Conservation (phyloP, 2,113 vertebrate genomes). For the Bambusicola thoracicus region DNA sequence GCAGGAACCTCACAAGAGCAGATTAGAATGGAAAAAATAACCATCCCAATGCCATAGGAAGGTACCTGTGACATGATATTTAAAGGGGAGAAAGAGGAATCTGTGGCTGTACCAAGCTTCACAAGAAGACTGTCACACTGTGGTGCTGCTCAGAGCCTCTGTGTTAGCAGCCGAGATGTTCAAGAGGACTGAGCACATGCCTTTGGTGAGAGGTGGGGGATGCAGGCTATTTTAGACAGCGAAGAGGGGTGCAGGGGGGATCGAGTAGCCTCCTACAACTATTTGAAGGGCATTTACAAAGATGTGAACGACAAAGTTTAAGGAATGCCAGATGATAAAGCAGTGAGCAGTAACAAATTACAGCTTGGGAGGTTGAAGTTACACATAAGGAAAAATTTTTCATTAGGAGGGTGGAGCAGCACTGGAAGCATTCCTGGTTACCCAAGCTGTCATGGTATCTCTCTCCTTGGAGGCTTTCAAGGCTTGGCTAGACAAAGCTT, state of each 20-base stretch:
- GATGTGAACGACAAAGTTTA: not conserved
- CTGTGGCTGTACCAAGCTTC: not conserved
- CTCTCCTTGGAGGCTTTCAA: conserved; percentile 39
- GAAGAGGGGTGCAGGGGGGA: not conserved
- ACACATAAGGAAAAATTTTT: not conserved
- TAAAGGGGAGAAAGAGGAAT: not conserved
- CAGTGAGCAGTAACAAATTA: not conserved
- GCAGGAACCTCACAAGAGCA: too few species aligned
- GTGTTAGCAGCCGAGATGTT: not conserved
- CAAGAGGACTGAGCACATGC: accelerated
- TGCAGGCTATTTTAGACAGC: not conserved
- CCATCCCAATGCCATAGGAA: not conserved
- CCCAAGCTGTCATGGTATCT: conserved; percentile 6
- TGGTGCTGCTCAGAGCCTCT: not conserved
- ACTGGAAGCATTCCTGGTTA: conserved; percentile 50
- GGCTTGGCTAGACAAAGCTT: conserved; percentile 44
- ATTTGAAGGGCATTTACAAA: not conserved
- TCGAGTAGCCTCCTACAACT: not conserved
- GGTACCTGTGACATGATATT: not conserved
- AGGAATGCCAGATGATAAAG: not conserved
- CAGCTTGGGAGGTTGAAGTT: conserved; percentile 24
- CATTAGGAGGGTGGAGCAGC: not conserved
- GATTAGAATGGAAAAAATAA: too few species aligned
- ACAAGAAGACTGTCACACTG: not conserved
- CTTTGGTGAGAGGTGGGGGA: not conserved